Base-by-base conservation (phyloP, 2,888 invertebrate species). In the Lumbricus terrestris region DNA sequence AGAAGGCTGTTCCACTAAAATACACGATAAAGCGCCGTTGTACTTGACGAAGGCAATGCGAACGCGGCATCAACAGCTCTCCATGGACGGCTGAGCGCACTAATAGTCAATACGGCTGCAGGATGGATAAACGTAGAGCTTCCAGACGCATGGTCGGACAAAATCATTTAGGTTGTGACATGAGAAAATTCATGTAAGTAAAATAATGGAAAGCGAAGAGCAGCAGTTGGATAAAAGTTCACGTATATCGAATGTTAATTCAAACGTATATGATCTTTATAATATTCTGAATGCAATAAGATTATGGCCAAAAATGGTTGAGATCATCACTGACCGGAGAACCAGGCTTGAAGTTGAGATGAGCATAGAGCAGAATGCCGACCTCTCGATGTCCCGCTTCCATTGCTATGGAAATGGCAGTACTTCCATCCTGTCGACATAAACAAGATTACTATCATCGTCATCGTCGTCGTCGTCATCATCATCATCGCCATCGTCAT, bases 351-450 rank as follows among this genome's bases (percentile, higher is more conserved):
- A 91, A 91, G 90, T 92, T 92, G 29, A 96, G 95, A 93, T 97
- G 97, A 82, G 98, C 97, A 94, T 98, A 98, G 37, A 98, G 96
- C 89, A 98, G 95, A n/a, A 98, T 96, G 20, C 97, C 98, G 93
- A 98, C 97, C 94, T 98, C 97, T 92, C 97, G 96, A 94, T 98
- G 97, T 16, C 97, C 97, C 29, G 97, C 97, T 94, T 98, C 97
- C 96, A 98, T 97, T 83, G 98, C 98, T 90, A 98, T 98, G 93
- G 97, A 97, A 91, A 98, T 95, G 29, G 98, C 98, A 16, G 97
- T 97, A 94, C 97, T 97, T 90, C 97, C 97, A 95, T 98, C 97
- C 97, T 97, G 93, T n/a, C 95, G 94, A 88, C 38, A 91, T n/a
- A 90, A 90, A 23, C 35, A 88, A n/a, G n/a, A n/a, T n/a, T n/a